These are phyloP conservation scores for Notarius lentiginosus DNA, from an alignment of 2,113 vertebrate genomes.

Conservation along the genomic window DNA sequence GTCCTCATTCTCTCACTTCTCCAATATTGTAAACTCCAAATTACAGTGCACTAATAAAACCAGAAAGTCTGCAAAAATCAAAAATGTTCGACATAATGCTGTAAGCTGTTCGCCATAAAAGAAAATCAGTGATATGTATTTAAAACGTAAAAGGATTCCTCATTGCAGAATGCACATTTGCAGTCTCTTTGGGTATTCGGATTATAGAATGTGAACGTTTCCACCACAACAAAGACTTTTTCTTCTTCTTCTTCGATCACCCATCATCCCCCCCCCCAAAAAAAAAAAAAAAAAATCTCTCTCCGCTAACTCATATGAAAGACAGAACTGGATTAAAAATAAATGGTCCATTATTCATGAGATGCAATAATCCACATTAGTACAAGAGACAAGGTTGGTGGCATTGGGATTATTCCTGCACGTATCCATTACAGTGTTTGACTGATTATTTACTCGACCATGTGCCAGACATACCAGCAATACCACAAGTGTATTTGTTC, in stretches of 20 bases:
- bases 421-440: constrained; percentile 3
- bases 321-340: constrained; percentile 42
- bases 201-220: constrained; percentile 52
- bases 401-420: constrained; percentile 21
- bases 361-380: constrained; percentile 17
- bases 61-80: neutral
- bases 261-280: neutral
- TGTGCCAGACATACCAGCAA: constrained; percentile 16
- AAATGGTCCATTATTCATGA: constrained; percentile 34
- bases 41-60: neutral
- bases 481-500: constrained; percentile 39
- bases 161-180: constrained; percentile 56
- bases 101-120: constrained; percentile 46
- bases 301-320: constrained; percentile 47
- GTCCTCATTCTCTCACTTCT: constrained; percentile 22
- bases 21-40: constrained; percentile 33
- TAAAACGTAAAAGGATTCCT: constrained; percentile 53
- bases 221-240: constrained; percentile 40
- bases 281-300: neutral
- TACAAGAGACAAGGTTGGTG: constrained; percentile 23
- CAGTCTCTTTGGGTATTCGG: constrained; percentile 73
- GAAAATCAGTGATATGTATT: constrained; percentile 59
- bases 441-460: constrained; percentile 7
- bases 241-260: neutral
- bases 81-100: constrained; percentile 19